Evolutionary conservation across 2,797 vertebrate genomes (phyloP).

Genomic region (Peromyscus eremicus): DNA sequence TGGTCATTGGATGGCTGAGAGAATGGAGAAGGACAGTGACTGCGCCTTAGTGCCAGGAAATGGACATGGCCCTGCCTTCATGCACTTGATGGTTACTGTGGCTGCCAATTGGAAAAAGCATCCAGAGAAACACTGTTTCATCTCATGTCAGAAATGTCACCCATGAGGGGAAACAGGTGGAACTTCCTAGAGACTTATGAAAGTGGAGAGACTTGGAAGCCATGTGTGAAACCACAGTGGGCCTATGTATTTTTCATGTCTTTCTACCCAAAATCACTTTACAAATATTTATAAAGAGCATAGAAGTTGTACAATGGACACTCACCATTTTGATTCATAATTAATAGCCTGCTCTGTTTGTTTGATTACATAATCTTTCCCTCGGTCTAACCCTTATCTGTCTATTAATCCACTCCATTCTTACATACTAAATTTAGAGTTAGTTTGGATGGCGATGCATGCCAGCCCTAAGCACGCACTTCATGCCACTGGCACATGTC

Average conservation of each 20-base stretch:
- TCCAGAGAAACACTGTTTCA: neutral
- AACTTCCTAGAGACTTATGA: neutral
- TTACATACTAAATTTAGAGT: neutral
- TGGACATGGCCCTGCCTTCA: neutral
- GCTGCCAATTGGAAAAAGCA: neutral
- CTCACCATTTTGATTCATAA: neutral
- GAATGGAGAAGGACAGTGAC: neutral
- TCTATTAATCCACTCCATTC: neutral
- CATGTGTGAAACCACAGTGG: neutral
- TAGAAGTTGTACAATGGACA: neutral
- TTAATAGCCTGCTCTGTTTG: neutral
- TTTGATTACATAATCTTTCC: neutral
- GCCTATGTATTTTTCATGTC: neutral
- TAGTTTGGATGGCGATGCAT: neutral
- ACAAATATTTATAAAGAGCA: neutral
- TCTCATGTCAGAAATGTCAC: neutral
- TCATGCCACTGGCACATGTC: accelerated
- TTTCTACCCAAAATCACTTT: neutral
- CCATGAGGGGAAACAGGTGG: neutral
- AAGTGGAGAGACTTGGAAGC: neutral
- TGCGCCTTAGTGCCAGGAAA: neutral
- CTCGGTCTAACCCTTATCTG: neutral
- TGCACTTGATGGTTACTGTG: no score
- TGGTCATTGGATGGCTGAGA: constrained; percentile 11
- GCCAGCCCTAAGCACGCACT: neutral